Base-by-base conservation (phyloP, 1,140 invertebrate genomes). In the Tenebrio molitor region DNA sequence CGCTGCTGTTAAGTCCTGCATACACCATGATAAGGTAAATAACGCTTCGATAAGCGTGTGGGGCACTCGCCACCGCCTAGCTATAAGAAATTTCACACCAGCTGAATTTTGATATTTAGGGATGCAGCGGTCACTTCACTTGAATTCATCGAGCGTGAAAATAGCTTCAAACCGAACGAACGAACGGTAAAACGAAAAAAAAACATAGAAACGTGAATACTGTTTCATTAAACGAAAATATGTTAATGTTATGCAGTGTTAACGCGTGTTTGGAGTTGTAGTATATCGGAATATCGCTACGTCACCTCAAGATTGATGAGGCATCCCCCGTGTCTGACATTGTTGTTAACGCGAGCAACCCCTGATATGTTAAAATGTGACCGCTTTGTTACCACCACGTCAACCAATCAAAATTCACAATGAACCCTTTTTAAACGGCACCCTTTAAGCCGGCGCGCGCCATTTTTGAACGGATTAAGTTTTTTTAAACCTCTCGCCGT, bases 61-160 rank as follows among this genome's bases (percentile, higher is more conserved):
- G 70, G 67, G 64, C 66, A 68, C 50, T 39, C 33, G 7, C 21
- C 15, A 44, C 33, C 15, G 41, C 33, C 8, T 19, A 10, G 42
- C 75, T 76, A 77, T 74, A 74, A 74, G 76, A 79, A 82, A 82
- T 82, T 82, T 82, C 79, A 82, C 81, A 81, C 81, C 77, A 67
- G 70, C 70, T 81, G 80, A 74, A 77, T 80, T 79, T 78, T 79
- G 72, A 79, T 78, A 81, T 79, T 80, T 78, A 76, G 78, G 74
- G 78, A 77, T 77, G 77, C 69, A 77, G 68, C 72, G 76, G 69
- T 77, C 77, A 76, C 67, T 72, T 74, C 71, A 73, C 36, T 34
- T 23, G 58, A 19, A 64, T 42, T 50, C 65, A 75, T 69, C 67
- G 67, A 73, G 34, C 77, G 78, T 77, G 70, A 80, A 79, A 80